These are phyloP conservation scores for Eulimnadia texana DNA, from an alignment of 1,140 invertebrate species.

Conservation along the genomic window DNA sequence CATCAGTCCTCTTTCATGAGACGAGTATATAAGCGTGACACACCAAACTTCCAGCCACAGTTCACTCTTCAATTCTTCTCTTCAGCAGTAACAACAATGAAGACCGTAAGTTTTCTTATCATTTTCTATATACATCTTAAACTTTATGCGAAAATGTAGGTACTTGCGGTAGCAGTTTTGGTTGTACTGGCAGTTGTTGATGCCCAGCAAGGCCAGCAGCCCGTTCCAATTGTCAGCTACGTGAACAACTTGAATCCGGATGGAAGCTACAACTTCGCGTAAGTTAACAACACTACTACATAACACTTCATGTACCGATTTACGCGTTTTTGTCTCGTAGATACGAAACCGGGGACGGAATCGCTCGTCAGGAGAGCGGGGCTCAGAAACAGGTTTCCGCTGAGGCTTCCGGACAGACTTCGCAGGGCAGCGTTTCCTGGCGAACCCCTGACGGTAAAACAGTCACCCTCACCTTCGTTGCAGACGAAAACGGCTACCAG, in stretches of 20 bases:
- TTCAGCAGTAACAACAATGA: too few relatives aligned
- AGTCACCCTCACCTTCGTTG: conserved; percentile 32
- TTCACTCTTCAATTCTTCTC: too few relatives aligned
- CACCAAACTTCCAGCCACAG: too few relatives aligned
- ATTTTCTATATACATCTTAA: too few relatives aligned
- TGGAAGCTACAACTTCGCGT: conserved; percentile 18
- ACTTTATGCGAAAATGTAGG: too few relatives aligned
- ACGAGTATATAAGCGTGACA: too few relatives aligned
- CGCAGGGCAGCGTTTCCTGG: conserved; percentile 24
- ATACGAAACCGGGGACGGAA: conserved; percentile 16
- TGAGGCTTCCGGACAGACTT: conserved; percentile 34
- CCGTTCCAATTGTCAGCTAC: conserved; percentile 19
- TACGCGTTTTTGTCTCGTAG: not conserved
- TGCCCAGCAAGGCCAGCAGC: conserved; percentile 27
- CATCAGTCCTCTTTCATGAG: too few relatives aligned
- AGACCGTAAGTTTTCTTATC: too few relatives aligned
- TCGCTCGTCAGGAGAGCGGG: conserved; percentile 11
- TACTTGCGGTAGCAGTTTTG: too few relatives aligned
- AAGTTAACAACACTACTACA: too few relatives aligned
- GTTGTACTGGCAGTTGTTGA: conserved; percentile 35
- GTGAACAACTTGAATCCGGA: conserved; percentile 9
- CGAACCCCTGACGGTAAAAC: conserved; percentile 31
- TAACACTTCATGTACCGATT: too few relatives aligned
- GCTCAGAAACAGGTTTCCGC: conserved; percentile 26
- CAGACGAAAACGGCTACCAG: conserved; percentile 32